A percentile compares a stretch with the other conserved stretches of the same genome.
These are phyloP conservation scores for Mercenaria mercenaria DNA, from an alignment of 1,140 invertebrate species.

Conservation along the genomic window DNA sequence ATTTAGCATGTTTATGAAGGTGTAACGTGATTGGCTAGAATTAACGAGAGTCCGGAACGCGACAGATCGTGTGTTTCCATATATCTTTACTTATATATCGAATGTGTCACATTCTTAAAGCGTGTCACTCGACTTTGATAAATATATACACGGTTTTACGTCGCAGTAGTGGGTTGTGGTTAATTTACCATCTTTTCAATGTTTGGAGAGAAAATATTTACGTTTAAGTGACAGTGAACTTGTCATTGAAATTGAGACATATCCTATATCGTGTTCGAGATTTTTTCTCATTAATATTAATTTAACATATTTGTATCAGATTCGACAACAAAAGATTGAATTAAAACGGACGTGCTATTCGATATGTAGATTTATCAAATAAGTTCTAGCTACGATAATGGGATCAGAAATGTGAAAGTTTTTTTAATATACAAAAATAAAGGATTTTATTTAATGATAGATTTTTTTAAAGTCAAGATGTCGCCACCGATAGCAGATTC, in stretches of 20 bases:
- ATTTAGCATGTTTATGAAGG: background rate
- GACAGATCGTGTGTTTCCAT: background rate
- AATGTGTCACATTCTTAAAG: background rate
- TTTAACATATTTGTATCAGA: background rate
- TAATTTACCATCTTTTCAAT: conserved; percentile 5
- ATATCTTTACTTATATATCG: conserved; percentile 10
- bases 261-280: background rate
- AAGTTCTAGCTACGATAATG: no score
- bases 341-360: background rate
- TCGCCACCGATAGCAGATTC: conserved; percentile 40
- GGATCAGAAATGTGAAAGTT: no score
- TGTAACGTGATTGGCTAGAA: background rate
- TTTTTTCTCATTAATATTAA: conserved; percentile 11
- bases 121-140: background rate
- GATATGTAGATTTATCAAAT: background rate
- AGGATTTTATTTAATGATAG: no score
- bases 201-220: conserved; percentile 24
- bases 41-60: background rate
- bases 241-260: background rate
- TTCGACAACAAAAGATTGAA: background rate
- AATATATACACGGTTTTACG: background rate
- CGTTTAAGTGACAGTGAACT: background rate
- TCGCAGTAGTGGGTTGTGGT: background rate
- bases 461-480: background rate
- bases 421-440: no score